Evolutionary conservation across 2,113 vertebrate species (phyloP).

Genomic region (Otis tarda): DNA sequence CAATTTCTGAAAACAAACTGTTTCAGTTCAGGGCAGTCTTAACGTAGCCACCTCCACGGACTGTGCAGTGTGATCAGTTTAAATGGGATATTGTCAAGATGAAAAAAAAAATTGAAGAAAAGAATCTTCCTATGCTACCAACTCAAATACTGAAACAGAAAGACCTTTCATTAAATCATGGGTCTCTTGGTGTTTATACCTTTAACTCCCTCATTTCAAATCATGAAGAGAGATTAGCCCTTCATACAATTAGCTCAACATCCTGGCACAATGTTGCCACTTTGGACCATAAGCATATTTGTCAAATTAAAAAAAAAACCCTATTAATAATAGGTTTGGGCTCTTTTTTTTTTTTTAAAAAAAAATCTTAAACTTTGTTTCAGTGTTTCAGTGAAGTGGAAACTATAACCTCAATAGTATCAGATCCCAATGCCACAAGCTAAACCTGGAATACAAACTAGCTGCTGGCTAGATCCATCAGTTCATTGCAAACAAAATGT

Average conservation of each 20-base stretch:
- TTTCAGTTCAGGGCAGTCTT: neutral
- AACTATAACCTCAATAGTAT: neutral
- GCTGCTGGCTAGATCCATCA: neutral
- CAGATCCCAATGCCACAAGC: neutral
- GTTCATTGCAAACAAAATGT: neutral
- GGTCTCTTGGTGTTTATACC: neutral
- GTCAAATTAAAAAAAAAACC: neutral
- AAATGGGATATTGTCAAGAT: neutral
- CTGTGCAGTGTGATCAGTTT: neutral
- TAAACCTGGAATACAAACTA: neutral
- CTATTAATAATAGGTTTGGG: neutral
- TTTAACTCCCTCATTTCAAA: neutral
- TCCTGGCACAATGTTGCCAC: neutral
- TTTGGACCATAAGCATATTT: neutral
- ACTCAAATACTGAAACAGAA: neutral
- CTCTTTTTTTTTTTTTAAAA: neutral
- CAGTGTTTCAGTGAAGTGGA: neutral
- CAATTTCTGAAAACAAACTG: neutral
- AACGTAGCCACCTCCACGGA: neutral
- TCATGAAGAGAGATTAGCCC: neutral
- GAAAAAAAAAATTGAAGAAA: neutral
- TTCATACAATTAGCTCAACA: neutral
- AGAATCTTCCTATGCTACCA: neutral
- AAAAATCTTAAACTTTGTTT: neutral
- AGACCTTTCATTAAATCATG: neutral